A percentile compares a stretch with the other conserved stretches of the same genome.
phyloP scores from a whole-genome alignment of 2,113 vertebrate genomes.

The Clarias magur region DNA sequence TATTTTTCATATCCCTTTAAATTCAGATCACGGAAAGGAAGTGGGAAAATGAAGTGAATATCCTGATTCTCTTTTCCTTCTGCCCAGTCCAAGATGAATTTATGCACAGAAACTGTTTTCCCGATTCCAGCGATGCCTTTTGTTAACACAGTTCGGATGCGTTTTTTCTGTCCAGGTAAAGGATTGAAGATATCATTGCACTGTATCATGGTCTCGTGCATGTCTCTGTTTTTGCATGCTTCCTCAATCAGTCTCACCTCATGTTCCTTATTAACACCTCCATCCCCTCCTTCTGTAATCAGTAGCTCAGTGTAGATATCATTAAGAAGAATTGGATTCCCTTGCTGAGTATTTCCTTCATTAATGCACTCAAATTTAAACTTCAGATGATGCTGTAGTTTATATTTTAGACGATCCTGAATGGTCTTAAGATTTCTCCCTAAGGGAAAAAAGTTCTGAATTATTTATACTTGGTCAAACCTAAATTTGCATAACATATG shows the following conservation, averaged over 20 bases:
- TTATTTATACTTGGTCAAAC: no score
- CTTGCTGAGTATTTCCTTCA: slow-evolving; percentile 32
- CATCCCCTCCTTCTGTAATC: slow-evolving; percentile 20
- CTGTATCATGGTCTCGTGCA: slow-evolving; percentile 14
- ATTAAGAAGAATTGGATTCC: slow-evolving; percentile 19
- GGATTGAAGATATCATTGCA: slow-evolving; percentile 30
- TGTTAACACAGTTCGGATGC: slow-evolving; percentile 26
- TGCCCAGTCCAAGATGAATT: slow-evolving; percentile 44
- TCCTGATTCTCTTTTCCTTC: slow-evolving; percentile 37
- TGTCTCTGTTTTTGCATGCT: background rate
- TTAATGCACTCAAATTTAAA: slow-evolving; percentile 18
- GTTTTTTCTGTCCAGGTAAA: slow-evolving; percentile 26
- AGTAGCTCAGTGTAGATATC: slow-evolving; percentile 36
- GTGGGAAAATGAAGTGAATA: slow-evolving; percentile 24
- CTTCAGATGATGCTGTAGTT: slow-evolving; percentile 14
- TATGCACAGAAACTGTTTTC: slow-evolving; percentile 40
- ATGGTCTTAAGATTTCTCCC: background rate
- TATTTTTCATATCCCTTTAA: slow-evolving; percentile 9
- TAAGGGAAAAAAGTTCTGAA: background rate
- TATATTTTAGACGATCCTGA: slow-evolving; percentile 25
- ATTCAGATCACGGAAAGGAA: slow-evolving; percentile 46
- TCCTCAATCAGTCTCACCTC: slow-evolving; percentile 36
- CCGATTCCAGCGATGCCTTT: slow-evolving; percentile 41
- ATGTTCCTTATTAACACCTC: slow-evolving; percentile 34
- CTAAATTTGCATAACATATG: no score